These are phyloP conservation scores for Tragelaphus strepsiceros DNA, from an alignment of 2,113 vertebrate genomes.

Conservation along the genomic window DNA sequence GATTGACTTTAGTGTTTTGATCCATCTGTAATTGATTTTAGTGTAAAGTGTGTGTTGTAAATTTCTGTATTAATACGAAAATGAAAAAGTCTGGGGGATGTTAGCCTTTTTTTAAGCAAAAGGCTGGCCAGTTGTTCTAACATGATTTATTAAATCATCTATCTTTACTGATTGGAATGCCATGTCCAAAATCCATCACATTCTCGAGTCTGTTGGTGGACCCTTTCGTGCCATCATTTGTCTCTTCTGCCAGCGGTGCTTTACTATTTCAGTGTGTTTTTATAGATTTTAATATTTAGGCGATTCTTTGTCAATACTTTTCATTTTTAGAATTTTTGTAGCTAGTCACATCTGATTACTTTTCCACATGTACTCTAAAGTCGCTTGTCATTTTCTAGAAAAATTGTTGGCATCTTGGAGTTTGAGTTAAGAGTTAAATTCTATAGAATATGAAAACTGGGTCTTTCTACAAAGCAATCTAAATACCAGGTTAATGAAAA, in stretches of 20 bases:
- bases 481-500: not conserved
- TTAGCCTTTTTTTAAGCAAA: not conserved
- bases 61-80: not conserved
- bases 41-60: not conserved
- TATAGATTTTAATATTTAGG: not conserved
- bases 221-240: not conserved
- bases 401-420: not conserved
- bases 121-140: not conserved
- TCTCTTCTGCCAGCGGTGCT: not conserved
- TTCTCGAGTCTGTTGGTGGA: not conserved
- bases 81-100: not conserved
- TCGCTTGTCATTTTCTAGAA: not conserved
- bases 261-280: not conserved
- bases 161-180: not conserved
- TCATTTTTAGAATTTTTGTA: not conserved
- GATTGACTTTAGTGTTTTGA: not conserved
- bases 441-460: not conserved
- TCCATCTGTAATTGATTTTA: not conserved
- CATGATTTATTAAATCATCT: not conserved
- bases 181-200: not conserved
- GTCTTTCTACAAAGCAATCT: not conserved
- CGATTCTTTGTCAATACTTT: not conserved
- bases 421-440: not conserved
- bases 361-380: not conserved
- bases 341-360: not conserved